phyloP scores from a whole-genome alignment of 2,797 vertebrate genomes.

The Paratrypauchen microcephalus region DNA sequence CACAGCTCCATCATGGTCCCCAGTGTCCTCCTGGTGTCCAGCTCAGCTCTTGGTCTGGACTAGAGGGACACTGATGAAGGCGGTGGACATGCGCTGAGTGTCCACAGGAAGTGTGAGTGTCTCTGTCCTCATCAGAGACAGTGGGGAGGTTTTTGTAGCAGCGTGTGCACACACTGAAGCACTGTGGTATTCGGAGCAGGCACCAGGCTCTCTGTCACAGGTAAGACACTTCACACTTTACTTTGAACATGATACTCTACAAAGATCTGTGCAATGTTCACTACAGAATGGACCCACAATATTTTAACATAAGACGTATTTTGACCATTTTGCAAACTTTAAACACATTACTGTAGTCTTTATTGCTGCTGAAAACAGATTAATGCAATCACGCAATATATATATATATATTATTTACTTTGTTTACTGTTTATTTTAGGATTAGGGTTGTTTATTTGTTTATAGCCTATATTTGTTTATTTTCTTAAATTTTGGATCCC shows the following conservation, averaged over 20 bases:
- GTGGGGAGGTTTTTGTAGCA: conserved; percentile 1
- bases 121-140: neutral
- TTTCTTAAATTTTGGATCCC: no score
- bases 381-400: no score
- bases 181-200: conserved; percentile 2
- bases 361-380: no score
- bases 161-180: conserved; percentile 1
- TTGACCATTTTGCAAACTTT: no score
- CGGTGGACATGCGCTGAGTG: neutral
- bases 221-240: neutral
- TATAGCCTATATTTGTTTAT: no score
- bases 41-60: neutral
- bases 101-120: neutral
- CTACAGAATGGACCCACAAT: no score
- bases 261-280: no score
- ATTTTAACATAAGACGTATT: no score
- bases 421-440: no score
- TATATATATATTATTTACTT: no score
- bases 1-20: neutral
- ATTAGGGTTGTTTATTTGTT: no score
- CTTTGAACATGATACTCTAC: neutral
- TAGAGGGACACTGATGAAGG: conserved; percentile 1
- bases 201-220: neutral
- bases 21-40: neutral
- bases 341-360: no score